Evolutionary conservation across 2,888 invertebrate species (phyloP), one percentile per base, ranked within the genome.

Genomic region (Cerastoderma edule): DNA sequence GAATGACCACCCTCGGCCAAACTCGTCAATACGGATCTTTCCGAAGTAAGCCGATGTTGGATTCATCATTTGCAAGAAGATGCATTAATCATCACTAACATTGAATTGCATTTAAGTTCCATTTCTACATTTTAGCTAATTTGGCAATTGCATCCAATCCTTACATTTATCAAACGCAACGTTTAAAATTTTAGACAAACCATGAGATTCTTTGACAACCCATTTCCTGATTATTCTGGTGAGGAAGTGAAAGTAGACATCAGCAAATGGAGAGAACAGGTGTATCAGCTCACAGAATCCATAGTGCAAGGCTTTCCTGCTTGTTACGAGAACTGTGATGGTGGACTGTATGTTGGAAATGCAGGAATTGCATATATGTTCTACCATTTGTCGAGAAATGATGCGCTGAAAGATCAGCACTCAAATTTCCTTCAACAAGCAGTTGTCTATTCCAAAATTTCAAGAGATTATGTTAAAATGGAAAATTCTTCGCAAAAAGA

Each of bases 301-400:
- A 87, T 90, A 32, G 57, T 80, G 13, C 74, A 88, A 35, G 79
- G 85, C 24, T 85, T 89, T 83, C 87, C 88, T 32, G 83, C 89
- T 1, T 63, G 64, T 3, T 75, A 83, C 19, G 85, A 86, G 1
- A 83, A 87, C 64, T 89, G 90, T 78, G 94, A 95, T 88, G 95
- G 95, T 8, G 96, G 96, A 0, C 88, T 96, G 1, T 96, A 96
- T 90, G 94, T 95, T 54, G 96, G 96, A 0, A 92, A 95, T 35
- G 94, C 95, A 54, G 96, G 97, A 13, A 94, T 96, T 64, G 95
- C 96, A 0, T 97, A 95, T 89, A 96, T 96, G 95, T 95, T 95
- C 87, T 95, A 95, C 91, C 95, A 95, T 87, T 89, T 97, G 67
- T 94, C 95, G 22, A 94, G 94, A 88, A 94, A 95, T 94, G 85